Evolutionary conservation across 1,140 invertebrate genomes (phyloP), one percentile per base, ranked within the genome.

Genomic region (Apis florea): DNA sequence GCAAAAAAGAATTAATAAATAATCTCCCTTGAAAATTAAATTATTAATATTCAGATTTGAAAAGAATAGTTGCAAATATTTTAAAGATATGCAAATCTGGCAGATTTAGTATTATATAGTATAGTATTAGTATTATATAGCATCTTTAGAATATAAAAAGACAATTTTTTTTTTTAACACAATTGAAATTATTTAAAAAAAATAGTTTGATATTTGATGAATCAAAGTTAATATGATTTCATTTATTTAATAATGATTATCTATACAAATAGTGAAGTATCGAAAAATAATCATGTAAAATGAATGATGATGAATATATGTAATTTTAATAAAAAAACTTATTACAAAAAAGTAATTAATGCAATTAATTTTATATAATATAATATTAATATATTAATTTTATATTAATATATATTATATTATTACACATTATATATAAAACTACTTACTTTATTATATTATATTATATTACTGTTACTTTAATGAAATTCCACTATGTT

Each of bases 71-170:
- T 51, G 72, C 47, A 63, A 31, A 63, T 8, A 61, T 63, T 24
- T 63, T 1, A 63, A 63, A 74, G 53, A 64, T 19, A 40, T 40
- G 56, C 54, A 72, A 72, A 72, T 31, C 26, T 72, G 40, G 8
- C 26, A 59, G 49, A 72, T 72, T 21, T 40, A 56, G 70, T 21
- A 40, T 40, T 40, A 40, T 6, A 40, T 40, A 1, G n/a, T 31
- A 31, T 2, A 40, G 0, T 40, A 40, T 40, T 40, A 6, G 4
- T 40, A 40, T 40, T 40, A 40, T 6, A 40, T 40, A 6, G n/a
- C 31, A 26, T 24, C 10, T 53, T 9, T 51, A 53, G 59, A 74
- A 74, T n/a, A 63, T 15, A 31, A 24, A 63, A 74, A 59, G 24
- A 12, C 19, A 21, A 26, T 24, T 63, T 51, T 24, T 51, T 51